A percentile compares a stretch with the other conserved stretches of the same genome.
These are phyloP conservation scores for Stenchaetothrips biformis DNA, from an alignment of 2,888 invertebrate species.

Conservation along the genomic window DNA sequence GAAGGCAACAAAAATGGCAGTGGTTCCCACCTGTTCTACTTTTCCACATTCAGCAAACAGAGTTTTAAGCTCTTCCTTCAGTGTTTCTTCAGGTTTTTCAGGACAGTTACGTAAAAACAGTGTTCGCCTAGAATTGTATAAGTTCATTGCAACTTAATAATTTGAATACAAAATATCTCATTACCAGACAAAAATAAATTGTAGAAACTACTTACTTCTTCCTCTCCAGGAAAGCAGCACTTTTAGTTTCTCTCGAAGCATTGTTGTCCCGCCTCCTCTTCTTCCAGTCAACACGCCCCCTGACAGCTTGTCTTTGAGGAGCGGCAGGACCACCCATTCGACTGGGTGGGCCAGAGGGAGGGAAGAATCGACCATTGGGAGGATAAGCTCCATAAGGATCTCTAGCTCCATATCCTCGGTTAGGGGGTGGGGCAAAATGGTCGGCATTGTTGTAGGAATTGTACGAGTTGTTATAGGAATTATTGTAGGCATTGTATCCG, in stretches of 20 bases:
- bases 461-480: background rate
- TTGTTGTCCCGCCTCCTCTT: slow-evolving; percentile 17
- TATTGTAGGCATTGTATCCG: background rate
- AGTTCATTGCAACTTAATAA: background rate
- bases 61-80: background rate
- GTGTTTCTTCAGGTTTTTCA: background rate
- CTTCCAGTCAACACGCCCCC: background rate
- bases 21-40: background rate
- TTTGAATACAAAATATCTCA: background rate
- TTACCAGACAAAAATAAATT: background rate
- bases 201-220: background rate
- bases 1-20: background rate
- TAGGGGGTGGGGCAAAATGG: background rate
- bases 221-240: slow-evolving; percentile 4
- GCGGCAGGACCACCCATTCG: background rate
- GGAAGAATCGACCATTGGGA: background rate
- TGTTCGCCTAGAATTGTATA: background rate
- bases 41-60: slow-evolving; percentile 16
- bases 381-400: background rate
- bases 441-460: slow-evolving; percentile 5
- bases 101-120: background rate
- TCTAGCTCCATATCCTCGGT: background rate
- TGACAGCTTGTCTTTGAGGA: background rate
- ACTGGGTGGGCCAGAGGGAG: background rate
- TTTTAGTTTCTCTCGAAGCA: background rate